Percentiles rank a stretch among this genome's conserved stretches.
These are phyloP conservation scores for Ophraella communa DNA, from an alignment of 2,888 invertebrate genomes.

Conservation along the genomic window DNA sequence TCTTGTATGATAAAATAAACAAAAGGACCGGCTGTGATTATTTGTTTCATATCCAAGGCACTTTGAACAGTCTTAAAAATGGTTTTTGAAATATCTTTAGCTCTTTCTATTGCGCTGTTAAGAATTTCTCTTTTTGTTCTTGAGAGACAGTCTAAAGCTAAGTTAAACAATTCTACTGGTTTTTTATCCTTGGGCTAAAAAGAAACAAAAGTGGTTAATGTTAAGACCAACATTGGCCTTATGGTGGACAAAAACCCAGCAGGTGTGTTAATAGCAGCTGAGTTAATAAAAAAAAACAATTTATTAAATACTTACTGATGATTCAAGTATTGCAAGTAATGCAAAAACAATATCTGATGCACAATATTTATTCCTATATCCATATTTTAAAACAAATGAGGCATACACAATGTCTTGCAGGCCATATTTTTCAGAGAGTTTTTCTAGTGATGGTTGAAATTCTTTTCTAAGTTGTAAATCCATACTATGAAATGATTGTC, in stretches of 20 bases:
- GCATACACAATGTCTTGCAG: slow-evolving; percentile 75
- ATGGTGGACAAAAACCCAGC: too few relatives aligned
- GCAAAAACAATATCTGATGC: slow-evolving; percentile 86
- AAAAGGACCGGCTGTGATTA: slow-evolving; percentile 89
- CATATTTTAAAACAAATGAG: slow-evolving; percentile 81
- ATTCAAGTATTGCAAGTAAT: slow-evolving; percentile 79
- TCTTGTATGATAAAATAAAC: slow-evolving; percentile 86
- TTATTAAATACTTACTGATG: slow-evolving; percentile 63
- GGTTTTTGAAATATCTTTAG: slow-evolving; percentile 72
- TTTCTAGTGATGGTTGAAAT: slow-evolving; percentile 74
- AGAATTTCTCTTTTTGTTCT: slow-evolving; percentile 67
- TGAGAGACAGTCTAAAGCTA: slow-evolving; percentile 73
- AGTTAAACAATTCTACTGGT: slow-evolving; percentile 73
- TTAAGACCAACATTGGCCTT: not conserved
- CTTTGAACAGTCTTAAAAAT: slow-evolving; percentile 80
- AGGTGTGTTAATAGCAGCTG: too few relatives aligned
- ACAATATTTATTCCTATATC: slow-evolving; percentile 79
- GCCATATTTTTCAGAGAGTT: slow-evolving; percentile 70
- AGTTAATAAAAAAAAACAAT: not conserved
- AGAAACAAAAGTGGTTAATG: not conserved
- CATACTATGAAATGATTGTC: slow-evolving; percentile 87
- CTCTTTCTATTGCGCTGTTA: slow-evolving; percentile 71
- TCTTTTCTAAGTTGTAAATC: slow-evolving; percentile 81
- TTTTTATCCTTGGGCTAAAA: slow-evolving; percentile 65
- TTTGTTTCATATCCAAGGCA: slow-evolving; percentile 78